A percentile compares a stretch with the other conserved stretches of the same genome.
Conservation (phyloP, 2,113 vertebrate species). For the Sphyrna mokarran region DNA sequence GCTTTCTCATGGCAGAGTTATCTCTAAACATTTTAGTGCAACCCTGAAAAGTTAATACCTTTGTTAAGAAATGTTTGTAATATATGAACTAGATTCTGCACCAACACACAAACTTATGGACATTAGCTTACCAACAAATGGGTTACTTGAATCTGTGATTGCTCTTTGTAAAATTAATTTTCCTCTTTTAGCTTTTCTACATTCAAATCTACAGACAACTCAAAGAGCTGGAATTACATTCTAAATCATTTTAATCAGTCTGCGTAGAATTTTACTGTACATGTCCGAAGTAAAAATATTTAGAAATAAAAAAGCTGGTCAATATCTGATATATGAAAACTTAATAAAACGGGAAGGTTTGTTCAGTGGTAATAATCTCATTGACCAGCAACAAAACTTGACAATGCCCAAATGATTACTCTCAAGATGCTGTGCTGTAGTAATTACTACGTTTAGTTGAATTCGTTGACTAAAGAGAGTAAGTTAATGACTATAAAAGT, state of each 20-base stretch:
- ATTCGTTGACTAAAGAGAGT: not conserved
- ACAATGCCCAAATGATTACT: not conserved
- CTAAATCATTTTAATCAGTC: not conserved
- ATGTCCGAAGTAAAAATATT: not conserved
- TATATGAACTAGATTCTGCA: not conserved
- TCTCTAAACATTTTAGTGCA: conserved; percentile 99
- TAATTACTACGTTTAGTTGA: not conserved
- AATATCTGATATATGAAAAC: not conserved
- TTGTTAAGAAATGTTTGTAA: not conserved
- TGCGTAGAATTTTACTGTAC: not conserved
- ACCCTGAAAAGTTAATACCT: conserved; percentile 58
- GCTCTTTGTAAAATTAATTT: not conserved
- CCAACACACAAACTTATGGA: not conserved
- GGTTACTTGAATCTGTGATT: not conserved
- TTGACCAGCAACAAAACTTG: not conserved
- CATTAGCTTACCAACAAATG: not conserved
- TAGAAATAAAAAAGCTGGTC: not conserved
- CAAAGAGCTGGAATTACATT: not conserved
- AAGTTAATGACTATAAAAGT: not conserved
- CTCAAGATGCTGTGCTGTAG: not conserved
- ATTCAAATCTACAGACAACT: not conserved
- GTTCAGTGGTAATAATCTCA: not conserved
- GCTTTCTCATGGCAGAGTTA: conserved; percentile 98
- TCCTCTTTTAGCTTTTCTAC: not conserved
- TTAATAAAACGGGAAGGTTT: not conserved